A percentile compares a stretch with the other conserved stretches of the same genome.
These are phyloP conservation scores for Hirtodrosophila trivittata DNA, from an alignment of 2,888 invertebrate genomes.

Conservation along the genomic window DNA sequence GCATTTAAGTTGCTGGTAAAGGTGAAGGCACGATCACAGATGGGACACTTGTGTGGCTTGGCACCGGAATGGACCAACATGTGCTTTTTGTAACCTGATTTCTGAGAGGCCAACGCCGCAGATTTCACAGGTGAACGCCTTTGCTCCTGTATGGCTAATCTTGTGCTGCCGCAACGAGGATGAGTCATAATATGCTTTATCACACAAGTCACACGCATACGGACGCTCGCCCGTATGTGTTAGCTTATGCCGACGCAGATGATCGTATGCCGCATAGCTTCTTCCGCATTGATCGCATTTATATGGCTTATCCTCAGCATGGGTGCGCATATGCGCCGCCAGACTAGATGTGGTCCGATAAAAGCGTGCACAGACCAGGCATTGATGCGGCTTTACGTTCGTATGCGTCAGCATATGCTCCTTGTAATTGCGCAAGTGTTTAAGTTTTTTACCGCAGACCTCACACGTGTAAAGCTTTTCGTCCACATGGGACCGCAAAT, in stretches of 20 bases:
- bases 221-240: constrained; percentile 69
- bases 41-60: constrained; percentile 81
- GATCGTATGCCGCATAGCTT: constrained; percentile 64
- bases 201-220: constrained; percentile 75
- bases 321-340: constrained; percentile 68
- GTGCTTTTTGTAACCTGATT: constrained; percentile 84
- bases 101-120: constrained; percentile 84
- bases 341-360: constrained; percentile 68
- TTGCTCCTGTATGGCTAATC: constrained; percentile 82
- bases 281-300: constrained; percentile 75
- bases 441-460: constrained; percentile 82
- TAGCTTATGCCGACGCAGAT: constrained; percentile 61
- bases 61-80: constrained; percentile 83
- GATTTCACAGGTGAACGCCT: constrained; percentile 82
- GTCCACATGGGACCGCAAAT: constrained; percentile 83
- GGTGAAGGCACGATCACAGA: constrained; percentile 81
- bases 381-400: constrained; percentile 66
- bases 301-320: constrained; percentile 80
- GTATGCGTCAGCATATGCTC: constrained; percentile 83
- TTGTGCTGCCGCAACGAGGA: constrained; percentile 82
- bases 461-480: constrained; percentile 82
- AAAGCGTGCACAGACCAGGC: constrained; percentile 54
- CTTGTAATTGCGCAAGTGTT: constrained; percentile 83
- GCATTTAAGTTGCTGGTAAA: constrained; percentile 83
- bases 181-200: constrained; percentile 82